phyloP scores from a whole-genome alignment of 2,113 vertebrate genomes.

The Pungitius pungitius region DNA sequence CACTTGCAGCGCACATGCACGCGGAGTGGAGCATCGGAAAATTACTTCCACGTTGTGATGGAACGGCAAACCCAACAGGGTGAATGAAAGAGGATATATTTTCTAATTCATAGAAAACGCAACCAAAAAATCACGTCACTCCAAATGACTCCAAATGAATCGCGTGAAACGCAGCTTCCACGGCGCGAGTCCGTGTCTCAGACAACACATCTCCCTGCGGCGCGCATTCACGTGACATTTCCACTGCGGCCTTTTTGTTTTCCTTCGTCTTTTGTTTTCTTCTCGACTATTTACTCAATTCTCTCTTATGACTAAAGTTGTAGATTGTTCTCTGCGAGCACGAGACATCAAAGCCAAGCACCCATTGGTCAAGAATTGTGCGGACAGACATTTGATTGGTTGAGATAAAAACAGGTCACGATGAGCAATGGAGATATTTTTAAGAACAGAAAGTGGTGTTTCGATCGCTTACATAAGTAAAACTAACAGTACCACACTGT shows the following conservation, averaged over 20 bases:
- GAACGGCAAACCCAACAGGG: neutral
- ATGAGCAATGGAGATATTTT: neutral
- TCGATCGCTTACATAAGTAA: neutral
- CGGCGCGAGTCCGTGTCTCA: constrained; percentile 20
- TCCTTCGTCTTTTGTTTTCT: constrained; percentile 48
- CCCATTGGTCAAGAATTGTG: constrained; percentile 49
- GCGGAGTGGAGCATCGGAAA: neutral
- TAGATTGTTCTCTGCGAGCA: constrained; percentile 26
- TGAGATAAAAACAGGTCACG: neutral
- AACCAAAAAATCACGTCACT: too few species aligned
- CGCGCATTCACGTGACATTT: neutral
- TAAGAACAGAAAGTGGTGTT: neutral
- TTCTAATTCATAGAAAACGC: neutral
- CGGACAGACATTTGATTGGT: constrained; percentile 69
- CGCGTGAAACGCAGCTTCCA: neutral
- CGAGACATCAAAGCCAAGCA: constrained; percentile 36
- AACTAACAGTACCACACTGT: neutral
- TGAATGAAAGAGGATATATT: neutral
- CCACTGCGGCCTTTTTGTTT: constrained; percentile 28
- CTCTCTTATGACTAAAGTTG: neutral
- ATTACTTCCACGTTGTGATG: too few species aligned
- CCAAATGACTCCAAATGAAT: neutral
- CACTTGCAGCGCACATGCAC: neutral
- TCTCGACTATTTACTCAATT: constrained; percentile 31
- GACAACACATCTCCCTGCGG: too few species aligned